phyloP scores from a whole-genome alignment of 1,140 invertebrate genomes.

The Metaphire vulgaris region DNA sequence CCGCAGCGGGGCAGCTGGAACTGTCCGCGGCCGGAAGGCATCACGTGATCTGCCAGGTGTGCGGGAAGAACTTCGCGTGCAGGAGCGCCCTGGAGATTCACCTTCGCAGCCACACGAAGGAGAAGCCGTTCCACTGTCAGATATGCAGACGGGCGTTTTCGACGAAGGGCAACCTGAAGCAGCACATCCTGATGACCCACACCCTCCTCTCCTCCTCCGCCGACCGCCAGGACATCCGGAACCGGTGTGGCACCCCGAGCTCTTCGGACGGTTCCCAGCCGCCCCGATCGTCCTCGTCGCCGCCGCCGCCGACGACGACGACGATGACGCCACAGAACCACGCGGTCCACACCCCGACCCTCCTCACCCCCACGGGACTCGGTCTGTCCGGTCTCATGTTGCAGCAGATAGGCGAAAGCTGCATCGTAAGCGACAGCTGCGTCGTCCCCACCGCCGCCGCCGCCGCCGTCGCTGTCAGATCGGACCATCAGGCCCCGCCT shows the following conservation, averaged over 20 bases:
- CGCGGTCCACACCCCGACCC: too few relatives aligned
- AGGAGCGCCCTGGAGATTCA: constrained; percentile 95
- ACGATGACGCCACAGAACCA: too few relatives aligned
- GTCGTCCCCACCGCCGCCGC: too few relatives aligned
- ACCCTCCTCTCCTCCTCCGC: constrained; percentile 47
- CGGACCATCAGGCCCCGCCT: too few relatives aligned
- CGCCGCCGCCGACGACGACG: too few relatives aligned
- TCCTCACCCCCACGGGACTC: background rate
- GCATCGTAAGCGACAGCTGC: too few relatives aligned
- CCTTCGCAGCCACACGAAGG: constrained; percentile 94
- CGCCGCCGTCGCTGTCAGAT: too few relatives aligned
- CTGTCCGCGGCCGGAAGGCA: constrained; percentile 62
- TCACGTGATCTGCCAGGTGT: constrained; percentile 83
- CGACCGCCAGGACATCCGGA: background rate
- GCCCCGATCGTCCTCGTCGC: background rate
- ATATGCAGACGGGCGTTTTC: constrained; percentile 96
- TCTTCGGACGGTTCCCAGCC: background rate
- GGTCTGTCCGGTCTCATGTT: background rate
- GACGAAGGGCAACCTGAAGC: constrained; percentile 94
- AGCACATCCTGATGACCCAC: constrained; percentile 79
- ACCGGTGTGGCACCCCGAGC: background rate
- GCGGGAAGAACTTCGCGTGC: constrained; percentile 97
- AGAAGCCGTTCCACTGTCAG: constrained; percentile 94
- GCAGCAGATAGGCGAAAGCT: background rate
- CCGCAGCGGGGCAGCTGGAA: background rate